phyloP scores from a whole-genome alignment of 2,113 vertebrate genomes.

The Fulica atra region DNA sequence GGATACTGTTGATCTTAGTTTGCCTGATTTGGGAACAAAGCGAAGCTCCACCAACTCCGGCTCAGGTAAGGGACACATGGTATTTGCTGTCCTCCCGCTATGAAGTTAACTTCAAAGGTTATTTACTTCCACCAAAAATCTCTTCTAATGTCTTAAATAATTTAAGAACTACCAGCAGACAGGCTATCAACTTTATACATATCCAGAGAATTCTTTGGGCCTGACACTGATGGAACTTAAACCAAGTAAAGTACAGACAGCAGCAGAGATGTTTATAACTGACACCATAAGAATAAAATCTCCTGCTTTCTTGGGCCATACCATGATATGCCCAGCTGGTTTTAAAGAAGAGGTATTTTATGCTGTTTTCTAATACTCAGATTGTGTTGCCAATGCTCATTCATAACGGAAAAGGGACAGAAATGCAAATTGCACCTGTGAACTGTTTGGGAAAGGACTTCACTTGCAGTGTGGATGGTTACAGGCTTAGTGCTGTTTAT shows the following conservation, averaged over 20 bases:
- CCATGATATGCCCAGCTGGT: background rate
- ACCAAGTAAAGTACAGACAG: background rate
- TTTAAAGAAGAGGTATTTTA: background rate
- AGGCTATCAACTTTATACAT: background rate
- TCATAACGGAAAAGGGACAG: background rate
- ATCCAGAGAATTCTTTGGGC: background rate
- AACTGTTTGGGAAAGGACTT: background rate
- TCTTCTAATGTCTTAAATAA: background rate
- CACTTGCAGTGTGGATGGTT: background rate
- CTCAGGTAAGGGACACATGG: conserved; percentile 30
- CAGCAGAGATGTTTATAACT: background rate
- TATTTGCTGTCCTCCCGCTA: background rate
- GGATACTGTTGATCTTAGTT: background rate
- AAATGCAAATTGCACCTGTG: background rate
- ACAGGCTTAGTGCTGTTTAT: background rate
- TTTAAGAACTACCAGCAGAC: background rate
- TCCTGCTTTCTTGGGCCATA: background rate
- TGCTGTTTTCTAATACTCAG: background rate
- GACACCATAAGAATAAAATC: background rate
- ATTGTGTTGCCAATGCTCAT: background rate
- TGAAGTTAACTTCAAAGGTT: background rate
- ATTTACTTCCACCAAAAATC: background rate
- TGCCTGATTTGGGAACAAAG: background rate
- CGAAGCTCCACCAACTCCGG: background rate
- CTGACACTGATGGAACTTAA: background rate